Conservation (phyloP, 2,113 vertebrate species). For the Sarotherodon lohbergeri region DNA sequence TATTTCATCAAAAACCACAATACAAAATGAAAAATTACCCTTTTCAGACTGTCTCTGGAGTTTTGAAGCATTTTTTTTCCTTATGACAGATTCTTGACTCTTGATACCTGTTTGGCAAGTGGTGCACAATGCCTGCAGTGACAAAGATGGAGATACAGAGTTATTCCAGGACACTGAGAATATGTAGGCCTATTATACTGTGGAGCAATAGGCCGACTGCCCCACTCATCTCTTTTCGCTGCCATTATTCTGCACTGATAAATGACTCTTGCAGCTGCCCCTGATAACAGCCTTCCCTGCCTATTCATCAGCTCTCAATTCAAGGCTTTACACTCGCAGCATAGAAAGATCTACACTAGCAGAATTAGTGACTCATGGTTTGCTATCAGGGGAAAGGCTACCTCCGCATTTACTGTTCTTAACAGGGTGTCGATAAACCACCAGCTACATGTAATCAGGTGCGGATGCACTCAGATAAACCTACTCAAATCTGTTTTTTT, state of each 20-base stretch:
- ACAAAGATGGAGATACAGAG: constrained; percentile 41
- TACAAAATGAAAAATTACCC: not conserved
- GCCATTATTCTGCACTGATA: constrained; percentile 73
- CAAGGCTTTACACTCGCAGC: constrained; percentile 33
- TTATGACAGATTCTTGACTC: constrained; percentile 28
- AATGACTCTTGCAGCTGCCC: constrained; percentile 76
- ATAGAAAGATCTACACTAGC: constrained; percentile 15
- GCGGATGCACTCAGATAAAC: not conserved
- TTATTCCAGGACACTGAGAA: constrained; percentile 47
- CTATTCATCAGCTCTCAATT: constrained; percentile 75
- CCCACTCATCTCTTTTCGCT: constrained; percentile 41
- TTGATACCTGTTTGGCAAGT: constrained; percentile 26
- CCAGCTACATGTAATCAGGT: not conserved
- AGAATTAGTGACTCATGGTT: constrained; percentile 23
- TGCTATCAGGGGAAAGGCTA: constrained; percentile 3
- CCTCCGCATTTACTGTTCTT: not conserved
- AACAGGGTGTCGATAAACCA: not conserved
- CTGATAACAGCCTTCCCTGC: constrained; percentile 76
- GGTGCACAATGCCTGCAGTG: constrained; percentile 26
- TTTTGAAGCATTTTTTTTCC: not conserved
- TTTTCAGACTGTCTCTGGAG: not conserved
- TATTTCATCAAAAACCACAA: not conserved
- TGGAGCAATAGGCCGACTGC: constrained; percentile 46
- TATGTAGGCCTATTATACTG: constrained; percentile 46
- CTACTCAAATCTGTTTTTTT: not conserved